Base-by-base conservation (phyloP, 2,113 vertebrate genomes). In the Marmota flaviventris region DNA sequence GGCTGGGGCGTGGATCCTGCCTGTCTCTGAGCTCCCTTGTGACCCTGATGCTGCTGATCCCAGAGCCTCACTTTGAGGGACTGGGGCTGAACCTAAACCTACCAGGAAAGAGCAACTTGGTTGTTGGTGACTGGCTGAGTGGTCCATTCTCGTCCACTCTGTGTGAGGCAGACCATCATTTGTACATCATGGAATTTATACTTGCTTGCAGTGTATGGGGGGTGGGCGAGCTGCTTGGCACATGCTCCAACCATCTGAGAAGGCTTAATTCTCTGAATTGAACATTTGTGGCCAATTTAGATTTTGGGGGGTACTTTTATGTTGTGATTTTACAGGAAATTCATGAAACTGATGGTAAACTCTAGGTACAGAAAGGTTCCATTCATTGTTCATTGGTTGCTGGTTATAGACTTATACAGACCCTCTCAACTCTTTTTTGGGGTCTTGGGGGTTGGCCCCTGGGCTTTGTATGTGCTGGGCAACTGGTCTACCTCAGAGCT, bases 221-320 rank as follows among this genome's bases (percentile, higher is more conserved):
- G 37, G 37, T 37, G 37, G 37, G 37, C 37, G 56, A 17, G 2
- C 9, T 27, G 1, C 32, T 18, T 7, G 25, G 17, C 56, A 56
- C 56, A 16, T 6, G 32, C 11, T 2, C 13, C 5, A 4, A 8
- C 48, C 5, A 2, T 27, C 45, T 48, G 12, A 9, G 20, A 3
- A 5, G 45, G 45, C 8, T 45, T 45, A 8, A 0, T 45, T 79
- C 84, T 81, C 53, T 5, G 83, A 88, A 45, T 63, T 27, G 5
- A 14, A n/a, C 3, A 5, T 6, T 8, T 5, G 8, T 25, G 78
- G 67, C 18, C 69, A 61, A 6, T 45, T 48, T 53, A 85, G 67
- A 56, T 67, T 58, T 76, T 88, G 37, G 37, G 37, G 37, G 67
- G 75, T 56, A 77, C 37, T 51, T 96, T 53, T 45, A 53, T 29